Evolutionary conservation across 1,140 invertebrate species (phyloP), one percentile per base, ranked within the genome.

Genomic region (Hydropsyche tenuis): DNA sequence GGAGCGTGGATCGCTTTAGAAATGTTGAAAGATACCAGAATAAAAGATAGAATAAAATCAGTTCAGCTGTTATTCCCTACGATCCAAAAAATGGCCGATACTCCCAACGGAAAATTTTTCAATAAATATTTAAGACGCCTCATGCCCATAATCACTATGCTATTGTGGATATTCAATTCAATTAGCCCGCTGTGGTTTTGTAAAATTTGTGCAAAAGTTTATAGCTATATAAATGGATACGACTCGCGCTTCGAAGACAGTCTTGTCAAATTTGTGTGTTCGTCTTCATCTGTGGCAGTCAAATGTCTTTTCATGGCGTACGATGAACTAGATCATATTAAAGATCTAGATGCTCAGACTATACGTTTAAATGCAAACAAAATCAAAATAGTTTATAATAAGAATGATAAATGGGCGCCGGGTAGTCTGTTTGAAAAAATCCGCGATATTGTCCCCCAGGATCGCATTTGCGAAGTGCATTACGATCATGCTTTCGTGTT

Each of bases 21-120:
- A 77, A 78, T 95, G 18, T 78, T 96, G 3, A 88, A 92, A 76
- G 79, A 89, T 56, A 76, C 83, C 25, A 76, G 81, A 20, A 82
- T 90, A 30, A 82, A 81, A 14, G 73, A 81, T 11, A 84, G 81
- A 76, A 79, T 90, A 37, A 79, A 80, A 6, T 87, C 88, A 77
- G 85, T 84, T 79, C 94, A 90, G 80, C 81, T 96, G 53, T 79
- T 96, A 0, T 96, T 95, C 84, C 94, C 94, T 4, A 93, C 94
- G 0, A 85, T 96, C 11, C 93, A 96, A 81, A 80, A 89, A 60
- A 93, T 96, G 89, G 87, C 88, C 11, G 83, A 87, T 16, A 91
- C 89, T 22, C 88, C 87, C 7, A 91, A 92, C 80, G 94, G 94
- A 37, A 83, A 84, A 77, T 88, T 88, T 79, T 75, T 89, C 1